These are phyloP conservation scores for Noctua janthe DNA, from an alignment of 2,888 invertebrate genomes.

Conservation along the genomic window DNA sequence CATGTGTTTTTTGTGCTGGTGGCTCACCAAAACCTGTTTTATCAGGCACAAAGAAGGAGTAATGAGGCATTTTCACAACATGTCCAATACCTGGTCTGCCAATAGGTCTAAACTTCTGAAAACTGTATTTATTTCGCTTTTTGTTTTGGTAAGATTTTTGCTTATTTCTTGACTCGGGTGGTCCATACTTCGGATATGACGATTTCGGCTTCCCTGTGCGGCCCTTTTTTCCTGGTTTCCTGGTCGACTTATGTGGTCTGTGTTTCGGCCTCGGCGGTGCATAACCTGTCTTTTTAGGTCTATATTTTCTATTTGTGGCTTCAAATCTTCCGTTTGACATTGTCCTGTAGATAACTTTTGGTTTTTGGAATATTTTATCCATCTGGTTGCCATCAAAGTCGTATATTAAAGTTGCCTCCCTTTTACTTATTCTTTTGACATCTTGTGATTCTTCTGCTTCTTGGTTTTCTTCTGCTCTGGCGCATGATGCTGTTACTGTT, in stretches of 20 bases:
- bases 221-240: slow-evolving; percentile 75
- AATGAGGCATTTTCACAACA: slow-evolving; percentile 69
- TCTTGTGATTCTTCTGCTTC: slow-evolving; percentile 65
- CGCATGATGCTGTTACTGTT: slow-evolving; percentile 76
- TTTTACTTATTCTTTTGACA: slow-evolving; percentile 68
- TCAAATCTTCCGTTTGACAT: slow-evolving; percentile 72
- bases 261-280: slow-evolving; percentile 74
- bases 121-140: slow-evolving; percentile 67
- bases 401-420: slow-evolving; percentile 79
- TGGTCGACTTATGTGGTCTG: slow-evolving; percentile 69
- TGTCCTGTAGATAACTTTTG: slow-evolving; percentile 79
- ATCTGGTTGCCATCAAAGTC: slow-evolving; percentile 71
- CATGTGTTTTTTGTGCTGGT: slow-evolving; percentile 71
- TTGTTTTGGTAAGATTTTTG: slow-evolving; percentile 8
- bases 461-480: slow-evolving; percentile 65
- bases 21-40: slow-evolving; percentile 83
- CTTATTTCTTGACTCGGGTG: neutral
- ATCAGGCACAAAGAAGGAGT: slow-evolving; percentile 67
- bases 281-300: slow-evolving; percentile 72
- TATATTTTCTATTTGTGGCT: slow-evolving; percentile 72
- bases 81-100: slow-evolving; percentile 69
- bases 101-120: slow-evolving; percentile 70
- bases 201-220: slow-evolving; percentile 61
- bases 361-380: slow-evolving; percentile 74
- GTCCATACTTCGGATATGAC: slow-evolving; percentile 35